Base-by-base conservation (phyloP, 2,888 invertebrate species). In the Stenoptilia bipunctidactyla region DNA sequence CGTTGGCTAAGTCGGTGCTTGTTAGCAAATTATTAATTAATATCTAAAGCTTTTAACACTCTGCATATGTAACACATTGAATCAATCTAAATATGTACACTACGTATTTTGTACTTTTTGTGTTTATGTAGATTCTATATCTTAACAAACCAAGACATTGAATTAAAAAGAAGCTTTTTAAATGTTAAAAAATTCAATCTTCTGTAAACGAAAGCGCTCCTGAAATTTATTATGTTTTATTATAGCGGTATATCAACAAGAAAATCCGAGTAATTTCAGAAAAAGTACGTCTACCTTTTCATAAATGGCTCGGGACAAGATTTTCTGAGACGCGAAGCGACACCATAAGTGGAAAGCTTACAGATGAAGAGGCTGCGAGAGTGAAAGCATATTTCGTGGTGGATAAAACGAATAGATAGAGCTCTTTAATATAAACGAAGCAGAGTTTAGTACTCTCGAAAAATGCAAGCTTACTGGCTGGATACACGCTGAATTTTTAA, bases 351-450 rank as follows among this genome's bases (percentile, higher is more conserved):
- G 20, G 40, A 45, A 43, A 47, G 48, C 53, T 59, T 53, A 53
- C 53, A 55, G 50, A 68, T 69, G 71, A 71, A 73, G 68, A 71
- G 66, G 57, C 63, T 54, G 57, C 50, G 63, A 75, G 64, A 75
- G 73, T 73, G 69, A 75, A 74, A 79, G 69, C 76, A 73, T 77
- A 75, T 74, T 75, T 76, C 69, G 67, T 60, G 64, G 51, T 56
- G 70, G 79, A 80, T 80, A 77, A 79, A 80, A 80, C 79, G 80
- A 80, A 80, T 79, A 80, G 80, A 80, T 79, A 80, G 80, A 80
- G 80, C 75, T 80, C 77, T 79, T 80, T 80, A 80, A 80, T 80
- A 80, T 79, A 80, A 79, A 80, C 80, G 79, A 79, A 79, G 80
- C 75, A 73, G 79, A 71, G 77, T 80, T 77, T 76, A 76, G 76